Percentiles rank a stretch among this genome's conserved stretches.
These are phyloP conservation scores for Laticauda colubrina DNA, from an alignment of 2,113 vertebrate species.

Conservation along the genomic window DNA sequence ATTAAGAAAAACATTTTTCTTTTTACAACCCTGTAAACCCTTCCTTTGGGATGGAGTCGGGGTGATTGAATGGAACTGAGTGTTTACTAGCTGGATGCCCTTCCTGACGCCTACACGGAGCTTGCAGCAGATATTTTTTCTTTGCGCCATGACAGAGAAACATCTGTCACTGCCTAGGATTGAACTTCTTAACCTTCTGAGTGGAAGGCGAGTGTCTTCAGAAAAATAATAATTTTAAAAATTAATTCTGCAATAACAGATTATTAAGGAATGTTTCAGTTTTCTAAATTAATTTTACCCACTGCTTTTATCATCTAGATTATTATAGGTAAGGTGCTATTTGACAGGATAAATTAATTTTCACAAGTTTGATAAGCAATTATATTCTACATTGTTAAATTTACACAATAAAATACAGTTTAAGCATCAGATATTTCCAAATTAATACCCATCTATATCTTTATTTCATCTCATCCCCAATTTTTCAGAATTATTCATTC, in stretches of 20 bases:
- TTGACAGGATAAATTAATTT: constrained; percentile 17
- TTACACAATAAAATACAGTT: not conserved
- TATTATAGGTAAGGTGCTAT: not conserved
- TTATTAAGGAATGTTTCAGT: not conserved
- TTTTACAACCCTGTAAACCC: not conserved
- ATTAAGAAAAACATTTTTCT: not conserved
- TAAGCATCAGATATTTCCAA: not conserved
- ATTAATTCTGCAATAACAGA: not conserved
- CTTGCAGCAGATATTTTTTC: not conserved
- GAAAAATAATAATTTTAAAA: not conserved
- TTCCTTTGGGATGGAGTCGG: not conserved
- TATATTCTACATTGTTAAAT: constrained; percentile 3
- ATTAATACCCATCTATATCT: not conserved
- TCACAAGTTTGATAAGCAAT: constrained; percentile 12
- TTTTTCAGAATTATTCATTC: not conserved
- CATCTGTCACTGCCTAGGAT: not conserved
- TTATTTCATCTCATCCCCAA: not conserved
- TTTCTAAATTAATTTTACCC: not conserved
- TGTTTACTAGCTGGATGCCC: not conserved
- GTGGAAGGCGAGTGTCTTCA: not conserved
- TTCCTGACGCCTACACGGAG: not conserved
- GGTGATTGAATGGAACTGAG: not conserved
- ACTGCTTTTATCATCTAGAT: not conserved
- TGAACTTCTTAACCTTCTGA: not conserved
- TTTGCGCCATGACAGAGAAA: not conserved